Conservation (phyloP, 2,113 vertebrate species). For the Rhagologus leucostigma region DNA sequence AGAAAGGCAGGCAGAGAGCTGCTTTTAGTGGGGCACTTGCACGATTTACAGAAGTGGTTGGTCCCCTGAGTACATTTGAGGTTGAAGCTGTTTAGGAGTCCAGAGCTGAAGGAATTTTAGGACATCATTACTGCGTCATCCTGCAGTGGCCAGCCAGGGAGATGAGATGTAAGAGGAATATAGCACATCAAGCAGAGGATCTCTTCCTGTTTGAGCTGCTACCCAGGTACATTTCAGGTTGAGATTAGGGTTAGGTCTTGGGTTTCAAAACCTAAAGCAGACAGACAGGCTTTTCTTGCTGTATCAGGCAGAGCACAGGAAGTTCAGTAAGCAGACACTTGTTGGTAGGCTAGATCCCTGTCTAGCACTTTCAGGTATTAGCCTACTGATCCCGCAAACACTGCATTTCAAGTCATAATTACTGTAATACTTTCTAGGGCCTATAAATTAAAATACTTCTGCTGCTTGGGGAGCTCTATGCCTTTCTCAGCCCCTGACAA, state of each 20-base stretch:
- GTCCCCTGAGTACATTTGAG: not conserved
- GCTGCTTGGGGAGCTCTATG: not conserved
- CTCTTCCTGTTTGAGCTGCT: not conserved
- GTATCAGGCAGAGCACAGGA: not conserved
- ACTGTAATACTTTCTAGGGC: not conserved
- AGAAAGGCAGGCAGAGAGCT: not conserved
- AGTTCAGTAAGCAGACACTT: not conserved
- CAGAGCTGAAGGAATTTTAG: not conserved
- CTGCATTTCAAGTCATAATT: not conserved
- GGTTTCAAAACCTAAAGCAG: not conserved
- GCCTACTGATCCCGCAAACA: not conserved
- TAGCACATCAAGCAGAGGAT: fast-evolving
- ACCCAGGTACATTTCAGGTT: not conserved
- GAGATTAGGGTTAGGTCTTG: not conserved
- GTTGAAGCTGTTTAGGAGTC: not conserved
- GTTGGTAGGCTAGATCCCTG: not conserved
- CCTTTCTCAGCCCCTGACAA: not conserved
- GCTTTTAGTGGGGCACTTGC: not conserved
- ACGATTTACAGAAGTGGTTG: not conserved
- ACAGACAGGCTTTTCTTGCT: not conserved
- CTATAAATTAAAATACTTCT: not conserved
- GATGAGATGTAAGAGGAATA: not conserved
- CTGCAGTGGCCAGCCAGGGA: not conserved
- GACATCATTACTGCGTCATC: not conserved
- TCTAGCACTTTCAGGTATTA: not conserved